Conservation (phyloP, 2,797 vertebrate genomes). For the Moxostoma hubbsi region DNA sequence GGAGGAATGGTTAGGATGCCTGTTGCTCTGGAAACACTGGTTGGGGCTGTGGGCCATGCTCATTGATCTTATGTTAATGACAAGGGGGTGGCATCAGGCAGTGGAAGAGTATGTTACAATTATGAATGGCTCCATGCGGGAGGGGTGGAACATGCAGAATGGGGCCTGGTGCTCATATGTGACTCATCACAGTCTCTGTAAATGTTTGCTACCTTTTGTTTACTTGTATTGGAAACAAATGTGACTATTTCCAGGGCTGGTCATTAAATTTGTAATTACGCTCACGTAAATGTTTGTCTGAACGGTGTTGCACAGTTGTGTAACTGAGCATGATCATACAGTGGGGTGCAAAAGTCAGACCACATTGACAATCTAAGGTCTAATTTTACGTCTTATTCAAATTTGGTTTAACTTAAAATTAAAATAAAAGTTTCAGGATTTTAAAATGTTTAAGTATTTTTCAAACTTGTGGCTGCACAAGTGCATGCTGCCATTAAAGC, state of each 20-base stretch:
- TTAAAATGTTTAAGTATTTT: too few relatives aligned
- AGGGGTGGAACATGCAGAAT: conserved; percentile 17
- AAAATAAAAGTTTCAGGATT: too few relatives aligned
- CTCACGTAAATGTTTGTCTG: background rate
- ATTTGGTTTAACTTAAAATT: too few relatives aligned
- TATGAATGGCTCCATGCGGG: conserved; percentile 39
- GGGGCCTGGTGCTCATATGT: conserved; percentile 37
- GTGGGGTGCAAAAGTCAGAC: too few relatives aligned
- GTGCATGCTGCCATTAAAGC: background rate
- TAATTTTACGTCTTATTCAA: too few relatives aligned
- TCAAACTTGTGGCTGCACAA: too few relatives aligned
- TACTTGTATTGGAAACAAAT: conserved; percentile 49
- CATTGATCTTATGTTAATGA: conserved; percentile 76
- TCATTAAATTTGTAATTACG: conserved; percentile 73
- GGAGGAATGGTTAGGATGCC: conserved; percentile 20
- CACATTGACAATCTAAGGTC: too few relatives aligned
- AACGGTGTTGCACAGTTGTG: background rate
- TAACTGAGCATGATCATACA: background rate
- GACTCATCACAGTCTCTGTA: conserved; percentile 55
- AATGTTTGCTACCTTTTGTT: conserved; percentile 66
- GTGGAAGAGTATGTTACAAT: conserved; percentile 42
- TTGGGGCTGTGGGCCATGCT: conserved; percentile 55
- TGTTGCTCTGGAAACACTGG: conserved; percentile 76
- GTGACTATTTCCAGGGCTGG: conserved; percentile 60
- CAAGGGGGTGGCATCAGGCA: conserved; percentile 31